Base-by-base conservation (phyloP, 2,113 vertebrate species). In the Pionites leucogaster region DNA sequence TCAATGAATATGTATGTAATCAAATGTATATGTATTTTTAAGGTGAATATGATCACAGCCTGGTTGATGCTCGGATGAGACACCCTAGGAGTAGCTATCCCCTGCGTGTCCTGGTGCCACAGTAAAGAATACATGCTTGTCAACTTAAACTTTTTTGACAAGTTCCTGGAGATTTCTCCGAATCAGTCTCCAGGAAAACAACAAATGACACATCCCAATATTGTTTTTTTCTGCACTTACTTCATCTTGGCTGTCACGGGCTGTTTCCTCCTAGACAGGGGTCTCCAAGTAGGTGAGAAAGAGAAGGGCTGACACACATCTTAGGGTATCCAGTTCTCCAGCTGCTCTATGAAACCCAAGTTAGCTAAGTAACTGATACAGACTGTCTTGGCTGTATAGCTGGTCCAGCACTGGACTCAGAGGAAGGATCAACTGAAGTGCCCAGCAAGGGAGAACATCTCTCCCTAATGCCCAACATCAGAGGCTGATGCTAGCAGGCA, bases 381-480 rank as follows among this genome's bases (percentile, higher is more conserved):
- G 18, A 22, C 20, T 88, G 18, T 11, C 18, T 76, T 7, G 2
- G 50, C 11, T 71, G 17, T n/a, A 62, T 10, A 86, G 17, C 23
- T 65, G 33, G 23, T 63, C 35, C n/a, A 68, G 13, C 47, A 24
- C 11, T 64, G 28, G 39, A 15, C 29, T 78, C 37, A 87, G 41
- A 65, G 16, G 41, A 79, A 90, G 11, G 35, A n/a, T 49, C 29
- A 31, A 14, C 10, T 71, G 47, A 93, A 70, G 11, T 7, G 52
- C 2, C 2, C 22, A 76, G 24, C n/a, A 86, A 65, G 23, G n/a
- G 1, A 42, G 31, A 80, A 63, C 19, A 27, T 11, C n/a, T 78
- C 28, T n/a, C 23, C 25, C 1, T 8, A 37, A 0, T 46, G 47
- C 18, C 29, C 39, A 71, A 0, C 33, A 44, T 44, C 27, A 82